Base-by-base conservation (phyloP, 2,113 vertebrate genomes). In the Arothron firmamentum region DNA sequence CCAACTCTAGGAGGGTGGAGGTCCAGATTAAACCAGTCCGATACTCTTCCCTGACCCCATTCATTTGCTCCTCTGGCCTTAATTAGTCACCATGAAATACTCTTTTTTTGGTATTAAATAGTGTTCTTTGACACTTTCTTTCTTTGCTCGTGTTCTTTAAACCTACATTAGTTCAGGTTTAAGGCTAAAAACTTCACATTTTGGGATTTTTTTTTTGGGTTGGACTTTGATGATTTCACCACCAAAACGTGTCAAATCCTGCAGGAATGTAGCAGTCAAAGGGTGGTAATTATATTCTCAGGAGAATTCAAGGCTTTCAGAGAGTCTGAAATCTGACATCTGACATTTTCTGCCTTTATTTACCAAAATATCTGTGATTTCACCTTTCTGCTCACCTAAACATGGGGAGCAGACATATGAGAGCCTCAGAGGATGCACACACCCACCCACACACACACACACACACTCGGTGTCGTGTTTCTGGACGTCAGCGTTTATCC, bases 401-500 rank as follows among this genome's bases (percentile, higher is more conserved):
- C 25, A 38, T 12, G 10, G 9, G 9, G 10, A 38, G 34, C 56
- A 62, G 48, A 68, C 56, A 67, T 48, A 53, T 28, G 25, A 28
- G 25, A 28, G 25, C 25, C 25, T 28, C 25, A 28, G 25, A 28
- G 2, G 25, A 2, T 28, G 62, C 38, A 56, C 65, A 70, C 74
- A 15, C 43, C 50, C 54, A 62, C 52, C 69, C 53, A 68, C 50
- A 52, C 60, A 31, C 25, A 53, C 52, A 46, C 38, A 70, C 47
- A 67, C 55, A 74, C 43, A 68, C 21, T 49, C 54, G 19, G 69
- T 74, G 78, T 87, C 77, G 67, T 77, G 76, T 88, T 90, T 86
- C 80, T 70, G 48, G 52, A 60, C 67, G 81, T 89, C 86, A 88
- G 90, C 88, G 52, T 85, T 88, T 90, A 82, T 85, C 79, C 75